A percentile compares a stretch with the other conserved stretches of the same genome.
phyloP scores from a whole-genome alignment of 2,797 vertebrate species.

The Danio aesculapii region DNA sequence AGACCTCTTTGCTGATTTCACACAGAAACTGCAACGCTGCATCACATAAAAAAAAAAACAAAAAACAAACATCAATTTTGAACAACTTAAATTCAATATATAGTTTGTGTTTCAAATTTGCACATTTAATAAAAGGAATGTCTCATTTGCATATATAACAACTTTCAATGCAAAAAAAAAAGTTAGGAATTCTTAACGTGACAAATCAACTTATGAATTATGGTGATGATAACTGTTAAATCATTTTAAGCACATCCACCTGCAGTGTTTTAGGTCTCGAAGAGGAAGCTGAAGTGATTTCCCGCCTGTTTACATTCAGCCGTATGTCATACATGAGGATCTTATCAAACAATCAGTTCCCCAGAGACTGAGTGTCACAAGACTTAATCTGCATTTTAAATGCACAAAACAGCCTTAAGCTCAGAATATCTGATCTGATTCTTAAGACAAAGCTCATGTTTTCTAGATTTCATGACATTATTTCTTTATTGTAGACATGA shows the following conservation, averaged over 20 bases:
- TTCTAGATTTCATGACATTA: conserved; percentile 19
- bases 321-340: conserved; percentile 17
- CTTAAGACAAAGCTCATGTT: conserved; percentile 36
- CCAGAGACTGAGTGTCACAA: conserved; percentile 22
- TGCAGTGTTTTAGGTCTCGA: not conserved
- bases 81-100: too few relatives aligned
- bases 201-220: too few relatives aligned
- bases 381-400: conserved; percentile 25
- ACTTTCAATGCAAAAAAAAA: too few relatives aligned
- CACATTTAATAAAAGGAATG: too few relatives aligned
- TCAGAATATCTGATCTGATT: conserved; percentile 8
- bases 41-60: too few relatives aligned
- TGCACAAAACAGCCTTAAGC: conserved; percentile 24
- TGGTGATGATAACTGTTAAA: too few relatives aligned
- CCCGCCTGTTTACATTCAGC: not conserved
- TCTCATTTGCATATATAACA: too few relatives aligned
- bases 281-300: not conserved
- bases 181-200: too few relatives aligned
- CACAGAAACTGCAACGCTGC: too few relatives aligned
- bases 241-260: not conserved
- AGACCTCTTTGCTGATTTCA: too few relatives aligned
- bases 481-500: conserved; percentile 1
- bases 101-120: too few relatives aligned
- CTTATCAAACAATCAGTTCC: conserved; percentile 36
- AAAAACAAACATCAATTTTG: too few relatives aligned